A percentile compares a stretch with the other conserved stretches of the same genome.
Evolutionary conservation across 2,797 vertebrate genomes (phyloP).

Genomic region (Galaxias olidus): DNA sequence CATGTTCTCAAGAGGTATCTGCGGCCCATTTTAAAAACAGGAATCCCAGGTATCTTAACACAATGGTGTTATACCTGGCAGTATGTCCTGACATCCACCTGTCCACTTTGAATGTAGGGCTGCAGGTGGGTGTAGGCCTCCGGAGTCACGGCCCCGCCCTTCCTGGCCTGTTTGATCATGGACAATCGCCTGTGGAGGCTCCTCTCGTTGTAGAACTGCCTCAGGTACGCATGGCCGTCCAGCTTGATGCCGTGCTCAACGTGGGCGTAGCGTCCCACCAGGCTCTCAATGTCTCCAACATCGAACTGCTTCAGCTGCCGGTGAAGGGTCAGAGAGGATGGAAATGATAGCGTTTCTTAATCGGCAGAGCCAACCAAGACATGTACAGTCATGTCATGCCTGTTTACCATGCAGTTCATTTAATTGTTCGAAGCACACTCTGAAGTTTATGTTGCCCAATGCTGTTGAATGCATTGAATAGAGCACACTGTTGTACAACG

Average conservation of each 20-base stretch:
- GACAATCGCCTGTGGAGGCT: slow-evolving; percentile 74
- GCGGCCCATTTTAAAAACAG: too few relatives aligned
- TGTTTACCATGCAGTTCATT: too few relatives aligned
- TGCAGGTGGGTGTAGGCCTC: slow-evolving; percentile 77
- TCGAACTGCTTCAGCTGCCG: slow-evolving; percentile 80
- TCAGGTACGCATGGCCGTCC: slow-evolving; percentile 76
- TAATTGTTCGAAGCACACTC: too few relatives aligned
- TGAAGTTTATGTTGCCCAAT: too few relatives aligned
- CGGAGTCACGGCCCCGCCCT: slow-evolving; percentile 79
- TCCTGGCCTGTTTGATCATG: slow-evolving; percentile 78
- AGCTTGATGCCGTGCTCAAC: slow-evolving; percentile 78
- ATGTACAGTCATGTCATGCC: too few relatives aligned
- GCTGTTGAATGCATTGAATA: too few relatives aligned
- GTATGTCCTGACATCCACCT: slow-evolving; percentile 69
- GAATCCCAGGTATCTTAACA: too few relatives aligned
- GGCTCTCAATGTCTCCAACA: slow-evolving; percentile 77
- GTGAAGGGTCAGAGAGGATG: not conserved
- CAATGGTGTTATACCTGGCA: too few relatives aligned
- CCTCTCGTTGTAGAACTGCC: slow-evolving; percentile 78
- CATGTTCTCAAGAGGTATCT: too few relatives aligned
- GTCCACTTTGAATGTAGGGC: slow-evolving; percentile 67
- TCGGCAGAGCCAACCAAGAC: too few relatives aligned
- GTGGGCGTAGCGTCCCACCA: slow-evolving; percentile 80
- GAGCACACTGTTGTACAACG: too few relatives aligned
- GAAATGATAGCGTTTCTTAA: not conserved